Conservation (phyloP, 2,797 vertebrate species). For the Hydrocynus forskahlii region DNA sequence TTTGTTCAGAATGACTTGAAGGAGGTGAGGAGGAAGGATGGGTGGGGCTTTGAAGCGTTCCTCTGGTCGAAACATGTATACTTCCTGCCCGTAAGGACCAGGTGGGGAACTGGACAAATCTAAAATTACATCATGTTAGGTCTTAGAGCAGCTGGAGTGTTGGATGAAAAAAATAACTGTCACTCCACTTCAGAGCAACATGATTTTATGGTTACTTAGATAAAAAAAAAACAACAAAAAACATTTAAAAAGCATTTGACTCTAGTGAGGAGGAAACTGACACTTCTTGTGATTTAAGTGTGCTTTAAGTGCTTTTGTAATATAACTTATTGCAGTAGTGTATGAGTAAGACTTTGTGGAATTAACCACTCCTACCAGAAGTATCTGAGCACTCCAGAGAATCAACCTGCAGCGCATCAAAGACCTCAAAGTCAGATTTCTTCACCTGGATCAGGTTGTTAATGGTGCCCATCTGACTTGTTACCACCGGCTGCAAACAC, state of each 20-base stretch:
- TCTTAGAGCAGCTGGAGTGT: not conserved
- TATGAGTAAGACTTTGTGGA: not conserved
- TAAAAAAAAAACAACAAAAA: no score
- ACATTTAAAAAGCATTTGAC: no score
- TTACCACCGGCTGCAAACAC: conserved; percentile 77
- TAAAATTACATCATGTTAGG: conserved; percentile 55
- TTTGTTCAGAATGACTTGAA: conserved; percentile 99
- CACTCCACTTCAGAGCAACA: not conserved
- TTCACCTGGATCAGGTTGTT: conserved; percentile 98
- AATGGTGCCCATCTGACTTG: conserved; percentile 96
- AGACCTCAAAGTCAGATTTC: conserved; percentile 98
- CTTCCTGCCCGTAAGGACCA: conserved; percentile 91
- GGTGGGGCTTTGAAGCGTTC: conserved; percentile 95
- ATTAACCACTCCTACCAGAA: conserved; percentile 77
- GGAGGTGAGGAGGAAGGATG: conserved; percentile 95
- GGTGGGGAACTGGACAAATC: conserved; percentile 96
- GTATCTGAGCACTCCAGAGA: conserved; percentile 94
- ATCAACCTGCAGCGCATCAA: conserved; percentile 94
- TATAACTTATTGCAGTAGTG: no score
- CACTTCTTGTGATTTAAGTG: no score
- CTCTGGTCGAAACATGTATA: conserved; percentile 90
- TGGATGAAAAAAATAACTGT: not conserved
- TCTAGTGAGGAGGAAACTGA: no score
- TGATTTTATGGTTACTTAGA: no score
- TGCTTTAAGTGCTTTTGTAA: no score